phyloP scores from a whole-genome alignment of 2,888 invertebrate genomes.

The Melinaea menophilus region DNA sequence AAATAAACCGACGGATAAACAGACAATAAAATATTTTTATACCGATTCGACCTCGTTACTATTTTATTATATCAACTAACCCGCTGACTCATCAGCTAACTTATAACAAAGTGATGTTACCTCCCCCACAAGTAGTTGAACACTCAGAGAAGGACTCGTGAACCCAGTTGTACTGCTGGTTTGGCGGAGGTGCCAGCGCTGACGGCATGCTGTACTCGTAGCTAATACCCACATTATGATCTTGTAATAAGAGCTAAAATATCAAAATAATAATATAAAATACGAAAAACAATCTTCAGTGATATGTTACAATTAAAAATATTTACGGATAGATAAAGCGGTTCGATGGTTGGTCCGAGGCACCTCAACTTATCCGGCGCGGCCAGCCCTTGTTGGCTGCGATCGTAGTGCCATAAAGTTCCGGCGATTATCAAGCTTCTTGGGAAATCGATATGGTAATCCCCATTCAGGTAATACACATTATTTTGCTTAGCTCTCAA shows the following conservation, averaged over 20 bases:
- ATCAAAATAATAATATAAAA: background rate
- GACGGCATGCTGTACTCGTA: slow-evolving; percentile 95
- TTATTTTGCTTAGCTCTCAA: slow-evolving; percentile 86
- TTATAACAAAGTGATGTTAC: slow-evolving; percentile 54
- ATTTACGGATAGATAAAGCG: slow-evolving; percentile 88
- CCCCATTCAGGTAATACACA: slow-evolving; percentile 94
- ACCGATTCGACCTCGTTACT: no score
- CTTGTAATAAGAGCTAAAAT: slow-evolving; percentile 85
- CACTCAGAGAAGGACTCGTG: slow-evolving; percentile 87
- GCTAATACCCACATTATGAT: slow-evolving; percentile 88
- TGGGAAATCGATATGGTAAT: slow-evolving; percentile 96
- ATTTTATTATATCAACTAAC: no score
- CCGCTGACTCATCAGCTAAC: background rate
- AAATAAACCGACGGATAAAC: no score
- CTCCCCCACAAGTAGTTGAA: slow-evolving; percentile 93
- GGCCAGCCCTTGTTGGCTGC: slow-evolving; percentile 87
- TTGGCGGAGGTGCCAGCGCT: slow-evolving; percentile 79
- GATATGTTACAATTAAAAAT: background rate
- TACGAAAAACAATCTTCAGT: background rate
- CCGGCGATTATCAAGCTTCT: slow-evolving; percentile 88
- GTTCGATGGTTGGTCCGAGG: slow-evolving; percentile 93
- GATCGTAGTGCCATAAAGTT: slow-evolving; percentile 91
- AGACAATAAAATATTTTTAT: no score
- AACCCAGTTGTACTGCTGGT: slow-evolving; percentile 90
- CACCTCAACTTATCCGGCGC: slow-evolving; percentile 91